Conservation (phyloP, 2,113 vertebrate species). For the Apus apus region DNA sequence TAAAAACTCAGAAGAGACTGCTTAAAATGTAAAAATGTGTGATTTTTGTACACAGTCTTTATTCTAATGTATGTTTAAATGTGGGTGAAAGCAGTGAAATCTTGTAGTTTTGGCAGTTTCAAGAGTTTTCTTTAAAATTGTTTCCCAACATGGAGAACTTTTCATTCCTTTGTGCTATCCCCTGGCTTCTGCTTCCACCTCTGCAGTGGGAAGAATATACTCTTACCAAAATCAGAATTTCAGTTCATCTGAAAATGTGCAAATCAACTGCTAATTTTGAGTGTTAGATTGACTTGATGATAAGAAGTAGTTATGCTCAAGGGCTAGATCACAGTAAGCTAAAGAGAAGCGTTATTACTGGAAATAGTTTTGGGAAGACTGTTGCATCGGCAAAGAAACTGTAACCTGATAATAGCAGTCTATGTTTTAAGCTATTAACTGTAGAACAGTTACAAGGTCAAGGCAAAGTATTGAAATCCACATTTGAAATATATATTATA, state of each 20-base stretch:
- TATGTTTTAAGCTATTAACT: conserved; percentile 13
- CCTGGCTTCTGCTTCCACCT: neutral
- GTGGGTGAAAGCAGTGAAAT: conserved; percentile 4
- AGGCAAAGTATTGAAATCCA: conserved; percentile 22
- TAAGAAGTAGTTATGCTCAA: conserved; percentile 42
- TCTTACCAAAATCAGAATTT: conserved; percentile 14
- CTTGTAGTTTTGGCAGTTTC: conserved; percentile 29
- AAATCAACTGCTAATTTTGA: conserved; percentile 45
- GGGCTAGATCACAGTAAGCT: conserved; percentile 6
- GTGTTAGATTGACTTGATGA: conserved; percentile 14
- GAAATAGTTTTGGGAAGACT: conserved; percentile 38
- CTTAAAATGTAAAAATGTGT: neutral
- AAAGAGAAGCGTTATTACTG: conserved; percentile 51
- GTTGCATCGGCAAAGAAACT: conserved; percentile 35
- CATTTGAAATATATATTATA: neutral
- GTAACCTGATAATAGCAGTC: neutral
- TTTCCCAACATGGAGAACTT: neutral
- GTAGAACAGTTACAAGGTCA: conserved; percentile 46
- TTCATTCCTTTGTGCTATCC: neutral
- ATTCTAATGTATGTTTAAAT: conserved; percentile 8
- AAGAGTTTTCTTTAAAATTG: conserved; percentile 24
- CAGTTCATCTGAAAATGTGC: conserved; percentile 7
- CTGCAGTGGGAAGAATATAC: neutral
- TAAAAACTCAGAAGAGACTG: conserved; percentile 17
- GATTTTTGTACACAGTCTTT: neutral